Base-by-base conservation (phyloP, 2,888 invertebrate species). In the Parnassius apollo region DNA sequence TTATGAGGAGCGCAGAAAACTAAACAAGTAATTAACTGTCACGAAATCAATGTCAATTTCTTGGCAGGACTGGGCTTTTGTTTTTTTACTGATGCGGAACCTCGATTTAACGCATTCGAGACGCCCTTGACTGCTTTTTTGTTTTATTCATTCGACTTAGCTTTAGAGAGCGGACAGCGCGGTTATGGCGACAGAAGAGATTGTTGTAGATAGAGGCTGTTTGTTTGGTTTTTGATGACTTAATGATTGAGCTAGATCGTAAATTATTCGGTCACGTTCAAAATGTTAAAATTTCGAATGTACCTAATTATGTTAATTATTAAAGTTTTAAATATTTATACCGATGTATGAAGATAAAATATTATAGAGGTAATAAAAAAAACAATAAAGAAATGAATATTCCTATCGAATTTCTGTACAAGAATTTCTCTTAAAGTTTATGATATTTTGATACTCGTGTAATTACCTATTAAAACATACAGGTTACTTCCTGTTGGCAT, bases 171-270 rank as follows among this genome's bases (percentile, higher is more conserved):
- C 35, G 25, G 49, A 50, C 60, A 42, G 13, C 44, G 54, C 22
- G 48, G 62, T 62, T 57, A 62, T 46, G 52, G 60, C 49, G 57
- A 60, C 57, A 57, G 42, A 3, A 42, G 11, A 53, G 59, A 64
- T 64, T 60, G 57, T 46, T 52, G 51, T 54, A 45, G 54, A 59
- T 59, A 50, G 42, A 49, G 46, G 13, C 51, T 54, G 50, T 64
- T 64, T 60, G 64, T 60, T 60, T 57, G 35, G 13, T 48, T 64
- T 57, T 57, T 64, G 60, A 64, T 60, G 64, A 46, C 64, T 64
- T 60, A 57, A 64, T 63, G 59, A 59, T 51, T 50, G 44, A 10
- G 50, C 51, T 13, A 22, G 25, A 55, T 42, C 46, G 52, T 45
- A 46, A 48, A 9, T 35, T 35, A 35, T 35, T 35, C 35, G 4